A percentile compares a stretch with the other conserved stretches of the same genome.
Conservation (phyloP, 64 coral and sea anemone species). For the Porites lutea region DNA sequence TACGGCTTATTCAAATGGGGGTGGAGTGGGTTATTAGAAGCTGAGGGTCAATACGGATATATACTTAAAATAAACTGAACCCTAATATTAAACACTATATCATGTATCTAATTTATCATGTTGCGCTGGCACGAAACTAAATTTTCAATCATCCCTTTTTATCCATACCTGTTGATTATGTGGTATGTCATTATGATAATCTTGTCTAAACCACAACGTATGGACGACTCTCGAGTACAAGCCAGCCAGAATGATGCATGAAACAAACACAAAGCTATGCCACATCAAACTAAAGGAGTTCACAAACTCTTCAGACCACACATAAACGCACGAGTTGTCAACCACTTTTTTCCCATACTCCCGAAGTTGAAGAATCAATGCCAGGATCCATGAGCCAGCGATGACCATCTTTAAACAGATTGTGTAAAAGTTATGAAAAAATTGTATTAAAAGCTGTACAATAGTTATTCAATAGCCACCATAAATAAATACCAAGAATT, state of each 20-base stretch:
- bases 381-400: not conserved
- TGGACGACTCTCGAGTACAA: slow-evolving; percentile 54
- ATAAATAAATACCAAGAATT: no score
- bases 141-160: no score
- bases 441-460: no score
- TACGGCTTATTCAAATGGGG: no score
- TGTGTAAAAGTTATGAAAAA: no score
- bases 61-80: no score
- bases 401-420: not conserved
- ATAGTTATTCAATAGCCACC: no score
- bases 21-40: no score
- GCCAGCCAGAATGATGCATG: not conserved
- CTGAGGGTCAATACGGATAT: no score
- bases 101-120: no score
- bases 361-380: not conserved
- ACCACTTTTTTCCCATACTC: not conserved
- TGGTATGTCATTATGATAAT: not conserved
- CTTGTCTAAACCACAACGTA: slow-evolving; percentile 42
- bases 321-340: not conserved
- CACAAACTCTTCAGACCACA: not conserved
- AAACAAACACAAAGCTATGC: slow-evolving; percentile 3
- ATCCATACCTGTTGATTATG: not conserved
- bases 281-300: not conserved
- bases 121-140: no score
- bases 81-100: no score